Evolutionary conservation across 2,113 vertebrate species (phyloP).

Genomic region (Phyllostomus discolor): DNA sequence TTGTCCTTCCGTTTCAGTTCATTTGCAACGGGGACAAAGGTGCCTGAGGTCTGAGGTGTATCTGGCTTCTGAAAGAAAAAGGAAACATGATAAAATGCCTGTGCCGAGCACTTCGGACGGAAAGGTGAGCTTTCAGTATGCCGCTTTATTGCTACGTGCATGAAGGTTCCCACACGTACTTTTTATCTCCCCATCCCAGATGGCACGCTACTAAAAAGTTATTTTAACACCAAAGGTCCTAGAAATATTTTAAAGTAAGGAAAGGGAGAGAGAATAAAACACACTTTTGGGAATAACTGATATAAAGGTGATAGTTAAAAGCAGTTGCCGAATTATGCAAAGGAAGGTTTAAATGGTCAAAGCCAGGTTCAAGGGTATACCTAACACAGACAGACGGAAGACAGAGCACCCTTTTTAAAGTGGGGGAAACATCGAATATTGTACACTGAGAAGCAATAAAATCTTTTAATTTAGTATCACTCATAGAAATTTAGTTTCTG

Average conservation of each 20-base stretch:
- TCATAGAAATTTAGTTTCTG: not conserved
- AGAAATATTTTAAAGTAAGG: not conserved
- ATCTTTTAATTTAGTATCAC: not conserved
- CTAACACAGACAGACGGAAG: not conserved
- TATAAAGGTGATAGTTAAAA: slow-evolving; percentile 22
- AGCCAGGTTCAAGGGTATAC: not conserved
- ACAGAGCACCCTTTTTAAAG: not conserved
- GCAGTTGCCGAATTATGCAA: not conserved
- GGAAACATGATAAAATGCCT: not conserved
- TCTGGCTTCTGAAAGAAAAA: slow-evolving; percentile 87
- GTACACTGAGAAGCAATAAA: not conserved
- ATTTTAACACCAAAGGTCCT: not conserved
- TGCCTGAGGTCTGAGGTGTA: slow-evolving; percentile 83
- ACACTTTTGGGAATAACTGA: not conserved
- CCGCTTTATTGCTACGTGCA: not conserved
- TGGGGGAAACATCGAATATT: not conserved
- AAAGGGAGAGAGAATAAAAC: not conserved
- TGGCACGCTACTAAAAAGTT: not conserved
- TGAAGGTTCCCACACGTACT: not conserved
- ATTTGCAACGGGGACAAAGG: slow-evolving; percentile 90
- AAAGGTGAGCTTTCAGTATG: not conserved
- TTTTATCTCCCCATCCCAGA: not conserved
- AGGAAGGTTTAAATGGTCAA: not conserved
- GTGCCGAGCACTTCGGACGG: not conserved
- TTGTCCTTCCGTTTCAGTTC: slow-evolving; percentile 97